These are phyloP conservation scores for Rafetus swinhoei DNA, from an alignment of 2,113 vertebrate genomes.

Conservation along the genomic window DNA sequence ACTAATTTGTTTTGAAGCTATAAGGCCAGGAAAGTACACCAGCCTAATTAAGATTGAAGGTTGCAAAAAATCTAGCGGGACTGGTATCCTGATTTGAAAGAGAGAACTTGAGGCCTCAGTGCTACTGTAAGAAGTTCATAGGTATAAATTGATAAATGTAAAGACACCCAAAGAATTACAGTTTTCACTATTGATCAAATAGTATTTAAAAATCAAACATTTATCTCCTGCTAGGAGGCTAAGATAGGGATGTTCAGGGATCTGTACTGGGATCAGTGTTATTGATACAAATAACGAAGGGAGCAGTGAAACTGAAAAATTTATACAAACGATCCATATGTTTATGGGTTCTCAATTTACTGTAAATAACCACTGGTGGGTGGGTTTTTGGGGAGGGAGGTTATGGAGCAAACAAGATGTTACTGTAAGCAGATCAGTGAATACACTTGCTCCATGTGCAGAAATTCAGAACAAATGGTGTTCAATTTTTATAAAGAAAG, in stretches of 20 bases:
- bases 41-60: not conserved
- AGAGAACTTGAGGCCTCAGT: not conserved
- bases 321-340: too few species aligned
- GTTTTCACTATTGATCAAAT: not conserved
- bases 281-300: not conserved
- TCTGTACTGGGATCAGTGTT: not conserved
- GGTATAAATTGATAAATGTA: not conserved
- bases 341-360: too few species aligned
- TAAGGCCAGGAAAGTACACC: not conserved
- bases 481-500: not conserved
- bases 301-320: not conserved
- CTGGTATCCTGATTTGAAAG: not conserved
- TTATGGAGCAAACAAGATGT: too few species aligned
- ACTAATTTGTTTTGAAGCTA: not conserved
- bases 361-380: too few species aligned
- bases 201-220: too few species aligned
- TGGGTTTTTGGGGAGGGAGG: too few species aligned
- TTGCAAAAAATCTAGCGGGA: not conserved
- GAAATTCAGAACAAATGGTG: not conserved
- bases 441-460: too few species aligned
- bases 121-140: not conserved
- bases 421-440: too few species aligned
- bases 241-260: not conserved
- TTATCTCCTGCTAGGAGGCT: not conserved
- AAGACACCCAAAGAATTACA: not conserved